Evolutionary conservation across 2,888 invertebrate species (phyloP), one percentile per base, ranked within the genome.

Genomic region (Lasioglossum pauxillum): DNA sequence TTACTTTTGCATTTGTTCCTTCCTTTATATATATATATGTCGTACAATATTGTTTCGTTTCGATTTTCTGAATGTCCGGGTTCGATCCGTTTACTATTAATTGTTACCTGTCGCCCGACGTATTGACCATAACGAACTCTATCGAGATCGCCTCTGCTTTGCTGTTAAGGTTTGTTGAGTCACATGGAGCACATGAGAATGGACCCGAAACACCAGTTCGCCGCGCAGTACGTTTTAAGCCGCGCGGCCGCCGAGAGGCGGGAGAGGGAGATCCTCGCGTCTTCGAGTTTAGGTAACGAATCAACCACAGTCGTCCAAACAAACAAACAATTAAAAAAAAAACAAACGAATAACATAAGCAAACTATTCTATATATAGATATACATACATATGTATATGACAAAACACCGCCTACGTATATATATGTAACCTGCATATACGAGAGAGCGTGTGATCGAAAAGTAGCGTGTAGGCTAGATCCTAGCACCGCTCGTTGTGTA

Each of bases 141-240:
- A 80, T 84, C 88, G 88, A 84, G 75, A 78, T 8, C 67, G 53
- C 16, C 69, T 85, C 78, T 84, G 69, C 78, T 77, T 84, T 86
- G 85, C 71, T 91, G 96, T 96, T 46, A 96, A 99, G 99, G 98
- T 93, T 96, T 99, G 49, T 96, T 99, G 83, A 98, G 98, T 84
- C 99, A 99, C 95, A 98, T 99, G 98, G 98, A 99, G 93, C 98
- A 98, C 95, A 98, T 99, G 98, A 97, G 98, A 93, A 98, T 98
- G 98, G 98, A 99, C 95, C 98, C 98, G 0, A 99, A 99, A 95
- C 98, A 99, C 96, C 98, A 98, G 95, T 99, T 99, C 94, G 98
- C 98, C 67, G 98, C 99, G 46, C 99, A 99, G 94, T 99, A 98
- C 95, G 98, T 99, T 71, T 96, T 99, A 57, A 98, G 98, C 82